Percentiles rank a stretch among this genome's conserved stretches.
Conservation (phyloP, 2,888 invertebrate genomes). For the Nemoura dubitans region DNA sequence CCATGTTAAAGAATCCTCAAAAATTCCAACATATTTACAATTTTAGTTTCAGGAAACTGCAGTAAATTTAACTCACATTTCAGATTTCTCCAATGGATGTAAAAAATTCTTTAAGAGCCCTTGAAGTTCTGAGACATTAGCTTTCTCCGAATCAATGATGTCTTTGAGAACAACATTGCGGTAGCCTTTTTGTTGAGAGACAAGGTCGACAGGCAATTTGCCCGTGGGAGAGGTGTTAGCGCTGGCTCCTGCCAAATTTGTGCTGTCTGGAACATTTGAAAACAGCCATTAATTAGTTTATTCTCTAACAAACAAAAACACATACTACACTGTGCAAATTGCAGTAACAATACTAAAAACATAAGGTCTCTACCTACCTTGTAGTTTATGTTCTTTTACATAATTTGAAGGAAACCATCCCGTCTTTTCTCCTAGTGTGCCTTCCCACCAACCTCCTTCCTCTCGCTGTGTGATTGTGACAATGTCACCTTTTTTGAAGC, state of each 20-base stretch:
- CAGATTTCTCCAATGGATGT: constrained; percentile 84
- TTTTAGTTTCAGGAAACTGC: background rate
- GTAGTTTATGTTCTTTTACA: constrained; percentile 86
- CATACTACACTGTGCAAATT: background rate
- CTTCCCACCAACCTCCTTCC: constrained; percentile 99
- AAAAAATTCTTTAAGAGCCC: constrained; percentile 86
- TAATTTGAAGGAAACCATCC: constrained; percentile 99
- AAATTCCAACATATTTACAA: no score
- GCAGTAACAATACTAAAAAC: background rate
- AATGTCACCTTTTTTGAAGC: constrained; percentile 94
- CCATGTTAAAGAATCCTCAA: no score
- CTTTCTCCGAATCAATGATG: constrained; percentile 90
- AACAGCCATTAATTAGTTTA: constrained; percentile 4
- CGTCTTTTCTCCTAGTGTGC: constrained; percentile 92
- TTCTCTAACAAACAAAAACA: background rate
- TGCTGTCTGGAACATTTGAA: constrained; percentile 32
- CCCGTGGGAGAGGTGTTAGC: constrained; percentile 20
- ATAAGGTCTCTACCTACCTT: constrained; percentile 57
- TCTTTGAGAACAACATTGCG: constrained; percentile 87
- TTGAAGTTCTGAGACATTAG: constrained; percentile 89
- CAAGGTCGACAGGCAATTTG: constrained; percentile 52
- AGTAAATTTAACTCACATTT: constrained; percentile 74
- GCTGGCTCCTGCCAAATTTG: constrained; percentile 18
- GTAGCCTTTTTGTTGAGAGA: constrained; percentile 73
- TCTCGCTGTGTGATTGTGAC: constrained; percentile 95